Evolutionary conservation across 2,113 vertebrate genomes (phyloP).

Genomic region (Mixornis gularis): DNA sequence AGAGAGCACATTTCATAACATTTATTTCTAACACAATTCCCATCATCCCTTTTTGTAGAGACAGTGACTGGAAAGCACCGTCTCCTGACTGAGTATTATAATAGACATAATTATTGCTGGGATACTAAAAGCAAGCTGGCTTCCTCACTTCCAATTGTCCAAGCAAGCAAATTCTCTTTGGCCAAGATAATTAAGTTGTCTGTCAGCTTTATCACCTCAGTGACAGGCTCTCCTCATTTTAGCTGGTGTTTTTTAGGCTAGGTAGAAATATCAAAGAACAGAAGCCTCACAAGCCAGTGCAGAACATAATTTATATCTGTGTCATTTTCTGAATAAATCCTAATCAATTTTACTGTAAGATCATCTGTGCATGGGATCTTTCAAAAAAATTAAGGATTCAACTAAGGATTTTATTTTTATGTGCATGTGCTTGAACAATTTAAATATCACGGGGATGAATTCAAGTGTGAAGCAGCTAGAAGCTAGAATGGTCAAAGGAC

Average conservation of each 20-base stretch:
- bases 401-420: background rate
- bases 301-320: background rate
- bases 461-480: background rate
- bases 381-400: background rate
- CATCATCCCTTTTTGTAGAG: background rate
- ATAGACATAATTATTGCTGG: background rate
- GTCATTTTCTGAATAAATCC: background rate
- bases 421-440: background rate
- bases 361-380: background rate
- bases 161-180: constrained; percentile 12
- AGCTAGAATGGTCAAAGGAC: background rate
- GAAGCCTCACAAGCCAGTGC: background rate
- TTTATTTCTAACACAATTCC: constrained; percentile 15
- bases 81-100: background rate
- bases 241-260: background rate
- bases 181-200: constrained; percentile 39
- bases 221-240: background rate
- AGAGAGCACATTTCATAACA: background rate
- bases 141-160: background rate
- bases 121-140: background rate
- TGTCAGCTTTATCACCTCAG: constrained; percentile 25
- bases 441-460: background rate
- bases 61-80: background rate
- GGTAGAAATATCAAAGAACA: background rate
- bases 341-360: background rate